Base-by-base conservation (phyloP, 2,797 vertebrate genomes). In the Myripristis murdjan region DNA sequence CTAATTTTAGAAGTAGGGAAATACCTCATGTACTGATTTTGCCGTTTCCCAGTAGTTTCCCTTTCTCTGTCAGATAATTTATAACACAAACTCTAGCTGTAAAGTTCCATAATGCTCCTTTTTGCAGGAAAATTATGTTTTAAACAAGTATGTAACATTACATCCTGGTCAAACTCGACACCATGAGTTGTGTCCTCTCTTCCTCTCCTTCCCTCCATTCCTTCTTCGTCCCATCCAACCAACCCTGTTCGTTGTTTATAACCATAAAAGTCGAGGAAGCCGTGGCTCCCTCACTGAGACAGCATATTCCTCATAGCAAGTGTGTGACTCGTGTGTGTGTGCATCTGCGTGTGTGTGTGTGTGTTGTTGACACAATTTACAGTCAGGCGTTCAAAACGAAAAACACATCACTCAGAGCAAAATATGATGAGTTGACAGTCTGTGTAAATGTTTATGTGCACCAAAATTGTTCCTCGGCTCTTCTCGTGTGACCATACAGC, bases 231-330 rank as follows among this genome's bases (percentile, higher is more conserved):
- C 77, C 73, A 46, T 81, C 64, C 47, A 37, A 43, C 67, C 58
- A 20, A 33, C 65, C 57, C 73, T 46, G 39, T 61, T 87, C 83
- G 70, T 82, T 85, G 84, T 91, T 92, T 86, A 91, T 91, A 89
- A 85, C 92, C 92, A 93, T 93, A 93, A 92, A 93, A 93, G 92
- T 93, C 92, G 77, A 81, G 65, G 79, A 83, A 74, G 70, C 53
- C 31, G 1, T n/a, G 23, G 84, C 77, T 88, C 79, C 6, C 83
- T 73, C 33, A 58, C 82, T 11, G 49, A 79, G 70, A 44, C 64
- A 18, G 71, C 86, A 87, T 92, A 65, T 79, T 87, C 83, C 69
- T 88, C 92, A 93, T 92, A 90, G 90, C 87, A 87, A 60, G 56
- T 74, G 72, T 74, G 63, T 93, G 91, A 92, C 90, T 93, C 90